Evolutionary conservation across 2,797 vertebrate genomes (phyloP).

Genomic region (Centroberyx gerrardi): DNA sequence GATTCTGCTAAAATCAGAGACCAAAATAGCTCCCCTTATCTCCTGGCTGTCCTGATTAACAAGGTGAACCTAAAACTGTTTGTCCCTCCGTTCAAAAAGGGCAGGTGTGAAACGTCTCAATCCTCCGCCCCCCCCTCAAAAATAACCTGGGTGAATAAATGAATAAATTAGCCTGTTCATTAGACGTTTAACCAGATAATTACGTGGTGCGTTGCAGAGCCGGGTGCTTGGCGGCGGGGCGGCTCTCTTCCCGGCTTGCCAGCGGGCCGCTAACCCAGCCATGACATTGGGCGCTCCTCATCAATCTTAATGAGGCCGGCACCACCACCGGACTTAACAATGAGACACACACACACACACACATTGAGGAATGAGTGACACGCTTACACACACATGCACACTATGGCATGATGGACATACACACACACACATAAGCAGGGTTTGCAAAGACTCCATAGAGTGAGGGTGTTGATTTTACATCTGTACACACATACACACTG

Average conservation of each 20-base stretch:
- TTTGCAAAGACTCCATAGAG: neutral
- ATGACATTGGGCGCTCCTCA: conserved; percentile 81
- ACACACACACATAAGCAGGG: neutral
- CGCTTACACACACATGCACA: conserved; percentile 3
- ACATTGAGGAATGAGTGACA: conserved; percentile 22
- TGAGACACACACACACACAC: conserved; percentile 57
- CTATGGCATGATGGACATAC: neutral
- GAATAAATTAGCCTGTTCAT: conserved; percentile 80
- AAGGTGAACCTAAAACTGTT: conserved; percentile 61
- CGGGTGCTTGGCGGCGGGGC: conserved; percentile 59
- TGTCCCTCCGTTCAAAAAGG: conserved; percentile 65
- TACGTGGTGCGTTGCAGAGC: conserved; percentile 64
- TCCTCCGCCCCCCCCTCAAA: conserved; percentile 59
- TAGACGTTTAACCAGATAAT: conserved; percentile 85
- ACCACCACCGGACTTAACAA: conserved; percentile 75
- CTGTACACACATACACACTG: neutral
- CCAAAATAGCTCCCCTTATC: neutral
- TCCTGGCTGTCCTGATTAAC: conserved; percentile 47
- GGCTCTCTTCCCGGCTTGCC: conserved; percentile 67
- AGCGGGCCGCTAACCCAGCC: conserved; percentile 79
- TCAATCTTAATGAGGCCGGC: conserved; percentile 84
- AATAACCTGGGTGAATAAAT: conserved; percentile 85
- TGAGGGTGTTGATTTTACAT: conserved; percentile 5
- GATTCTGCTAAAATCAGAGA: conserved; percentile 6
- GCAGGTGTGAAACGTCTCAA: conserved; percentile 72